These are phyloP conservation scores for Sebastes flavidus DNA, from an alignment of 2,797 vertebrate species.

Conservation along the genomic window DNA sequence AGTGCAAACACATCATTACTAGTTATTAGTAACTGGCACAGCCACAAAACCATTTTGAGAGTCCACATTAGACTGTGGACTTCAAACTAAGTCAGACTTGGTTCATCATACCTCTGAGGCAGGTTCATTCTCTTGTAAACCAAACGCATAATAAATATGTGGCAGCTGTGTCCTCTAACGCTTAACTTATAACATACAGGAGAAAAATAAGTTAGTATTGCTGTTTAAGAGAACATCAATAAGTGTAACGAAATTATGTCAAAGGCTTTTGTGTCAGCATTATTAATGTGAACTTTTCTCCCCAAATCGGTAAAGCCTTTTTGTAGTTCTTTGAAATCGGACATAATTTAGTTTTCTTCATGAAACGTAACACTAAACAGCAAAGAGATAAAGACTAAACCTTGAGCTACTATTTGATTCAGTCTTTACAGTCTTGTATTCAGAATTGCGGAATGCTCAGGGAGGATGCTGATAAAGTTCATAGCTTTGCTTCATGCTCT, in stretches of 20 bases:
- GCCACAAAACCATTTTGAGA: constrained; percentile 25
- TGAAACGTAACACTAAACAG: constrained; percentile 10
- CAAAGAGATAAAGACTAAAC: background rate
- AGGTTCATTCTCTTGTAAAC: constrained; percentile 29
- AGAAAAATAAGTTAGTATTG: constrained; percentile 51
- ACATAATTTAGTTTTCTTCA: background rate
- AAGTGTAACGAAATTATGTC: background rate
- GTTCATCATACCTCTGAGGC: constrained; percentile 31
- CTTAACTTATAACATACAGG: constrained; percentile 17
- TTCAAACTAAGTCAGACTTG: background rate
- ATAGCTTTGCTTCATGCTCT: constrained; percentile 14
- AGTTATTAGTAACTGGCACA: constrained; percentile 41
- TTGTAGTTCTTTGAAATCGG: background rate
- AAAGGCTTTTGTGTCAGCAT: background rate
- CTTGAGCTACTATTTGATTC: constrained; percentile 24
- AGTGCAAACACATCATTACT: constrained; percentile 70
- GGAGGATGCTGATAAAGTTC: constrained; percentile 48
- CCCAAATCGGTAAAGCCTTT: constrained; percentile 1
- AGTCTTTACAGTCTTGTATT: constrained; percentile 42
- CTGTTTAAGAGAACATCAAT: background rate
- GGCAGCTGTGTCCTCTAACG: constrained; percentile 15
- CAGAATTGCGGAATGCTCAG: constrained; percentile 78
- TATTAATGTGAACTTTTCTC: background rate
- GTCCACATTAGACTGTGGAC: background rate
- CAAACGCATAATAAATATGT: constrained; percentile 48